These are phyloP conservation scores for Xanthia icteritia DNA, from an alignment of 2,888 invertebrate genomes.

Conservation along the genomic window DNA sequence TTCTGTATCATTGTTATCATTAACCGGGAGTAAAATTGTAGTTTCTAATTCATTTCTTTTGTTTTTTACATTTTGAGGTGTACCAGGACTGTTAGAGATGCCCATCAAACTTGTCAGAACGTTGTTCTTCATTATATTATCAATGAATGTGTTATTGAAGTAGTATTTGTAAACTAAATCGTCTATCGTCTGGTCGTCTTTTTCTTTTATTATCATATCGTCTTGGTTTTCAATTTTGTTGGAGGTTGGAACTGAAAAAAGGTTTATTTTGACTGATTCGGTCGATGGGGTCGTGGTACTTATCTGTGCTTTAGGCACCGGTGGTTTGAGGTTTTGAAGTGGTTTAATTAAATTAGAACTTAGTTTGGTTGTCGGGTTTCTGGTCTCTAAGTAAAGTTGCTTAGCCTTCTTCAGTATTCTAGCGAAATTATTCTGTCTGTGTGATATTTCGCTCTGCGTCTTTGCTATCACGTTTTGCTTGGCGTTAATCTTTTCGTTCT, in stretches of 20 bases:
- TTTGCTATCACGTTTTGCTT: constrained; percentile 84
- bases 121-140: constrained; percentile 82
- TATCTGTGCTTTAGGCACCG: constrained; percentile 31
- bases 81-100: constrained; percentile 63
- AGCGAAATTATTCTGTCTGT: constrained; percentile 84
- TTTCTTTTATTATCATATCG: constrained; percentile 81
- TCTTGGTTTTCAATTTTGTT: constrained; percentile 79
- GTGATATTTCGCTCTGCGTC: constrained; percentile 84
- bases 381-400: constrained; percentile 75
- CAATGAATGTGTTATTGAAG: constrained; percentile 87
- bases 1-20: constrained; percentile 61
- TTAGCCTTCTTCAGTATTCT: constrained; percentile 84
- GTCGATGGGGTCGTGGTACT: constrained; percentile 66
- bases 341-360: constrained; percentile 53
- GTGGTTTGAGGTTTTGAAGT: constrained; percentile 17
- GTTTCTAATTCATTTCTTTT: constrained; percentile 77
- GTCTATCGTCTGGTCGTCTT: constrained; percentile 82
- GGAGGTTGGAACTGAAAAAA: constrained; percentile 79
- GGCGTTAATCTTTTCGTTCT: constrained; percentile 84
- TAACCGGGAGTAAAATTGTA: constrained; percentile 78
- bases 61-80: constrained; percentile 71
- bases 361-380: constrained; percentile 53
- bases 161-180: constrained; percentile 87
- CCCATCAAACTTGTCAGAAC: constrained; percentile 74
- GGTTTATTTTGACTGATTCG: constrained; percentile 83